A percentile compares a stretch with the other conserved stretches of the same genome.
phyloP scores from a whole-genome alignment of 2,797 vertebrate species.

The Onychomys leucogaster region DNA sequence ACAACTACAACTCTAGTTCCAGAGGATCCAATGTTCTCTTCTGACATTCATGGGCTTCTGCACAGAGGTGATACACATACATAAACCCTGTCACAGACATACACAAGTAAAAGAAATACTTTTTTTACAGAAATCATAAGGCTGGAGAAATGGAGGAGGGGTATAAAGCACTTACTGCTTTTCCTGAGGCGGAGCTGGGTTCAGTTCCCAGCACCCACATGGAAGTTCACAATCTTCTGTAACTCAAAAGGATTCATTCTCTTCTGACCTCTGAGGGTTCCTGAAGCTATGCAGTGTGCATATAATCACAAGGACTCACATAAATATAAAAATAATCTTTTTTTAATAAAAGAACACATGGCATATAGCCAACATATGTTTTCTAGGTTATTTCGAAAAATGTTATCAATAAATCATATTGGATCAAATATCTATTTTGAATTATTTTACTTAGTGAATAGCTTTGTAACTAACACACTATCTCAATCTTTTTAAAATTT shows the following conservation, averaged over 20 bases:
- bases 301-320: not conserved
- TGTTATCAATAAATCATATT: not conserved
- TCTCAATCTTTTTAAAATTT: not conserved
- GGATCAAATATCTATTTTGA: not conserved
- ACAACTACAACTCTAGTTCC: not conserved
- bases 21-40: not conserved
- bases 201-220: not conserved
- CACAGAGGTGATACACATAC: not conserved
- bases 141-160: not conserved
- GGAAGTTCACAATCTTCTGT: not conserved
- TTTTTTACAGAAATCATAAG: not conserved
- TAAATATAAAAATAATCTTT: not conserved
- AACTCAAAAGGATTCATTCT: not conserved
- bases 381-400: constrained; percentile 15
- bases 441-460: not conserved
- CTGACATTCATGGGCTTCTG: not conserved
- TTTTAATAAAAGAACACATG: not conserved
- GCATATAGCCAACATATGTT: not conserved
- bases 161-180: not conserved
- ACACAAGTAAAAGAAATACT: too few relatives aligned
- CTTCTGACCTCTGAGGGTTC: not conserved
- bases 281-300: not conserved
- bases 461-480: constrained; percentile 42
- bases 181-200: not conserved
- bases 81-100: not conserved